Conservation (phyloP, 2,888 invertebrate genomes). For the Eupithecia tripunctaria region DNA sequence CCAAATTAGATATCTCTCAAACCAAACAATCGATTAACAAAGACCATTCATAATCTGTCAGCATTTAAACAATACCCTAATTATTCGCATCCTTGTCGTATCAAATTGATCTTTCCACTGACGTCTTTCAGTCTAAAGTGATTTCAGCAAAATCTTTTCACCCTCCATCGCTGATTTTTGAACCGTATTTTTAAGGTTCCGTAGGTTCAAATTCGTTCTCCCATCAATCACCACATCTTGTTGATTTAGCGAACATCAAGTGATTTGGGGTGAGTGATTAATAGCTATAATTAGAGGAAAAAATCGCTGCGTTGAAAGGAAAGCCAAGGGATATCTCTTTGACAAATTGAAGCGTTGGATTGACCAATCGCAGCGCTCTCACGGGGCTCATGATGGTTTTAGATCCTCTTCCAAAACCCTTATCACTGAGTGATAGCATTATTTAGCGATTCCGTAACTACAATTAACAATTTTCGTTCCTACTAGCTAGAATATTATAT, state of each 20-base stretch:
- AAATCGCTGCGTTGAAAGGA: conserved; percentile 13
- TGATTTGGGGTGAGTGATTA: conserved; percentile 17
- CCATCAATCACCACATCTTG: conserved; percentile 38
- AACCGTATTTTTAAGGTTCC: conserved; percentile 18
- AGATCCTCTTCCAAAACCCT: background rate
- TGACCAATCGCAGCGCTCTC: background rate
- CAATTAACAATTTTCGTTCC: background rate
- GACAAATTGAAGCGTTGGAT: background rate
- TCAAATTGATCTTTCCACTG: conserved; percentile 11
- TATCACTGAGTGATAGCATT: background rate
- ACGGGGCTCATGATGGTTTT: background rate
- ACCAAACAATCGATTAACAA: conserved; percentile 8
- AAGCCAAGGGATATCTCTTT: conserved; percentile 12
- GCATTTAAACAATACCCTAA: background rate
- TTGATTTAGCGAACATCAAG: conserved; percentile 26
- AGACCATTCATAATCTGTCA: conserved; percentile 6
- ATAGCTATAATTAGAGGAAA: conserved; percentile 13
- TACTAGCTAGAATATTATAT: too few species aligned
- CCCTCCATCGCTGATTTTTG: conserved; percentile 1
- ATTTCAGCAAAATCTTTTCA: conserved; percentile 1
- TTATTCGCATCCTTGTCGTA: background rate
- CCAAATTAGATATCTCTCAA: background rate
- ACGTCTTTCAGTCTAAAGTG: conserved; percentile 8
- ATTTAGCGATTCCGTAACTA: background rate
- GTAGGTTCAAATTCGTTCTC: conserved; percentile 22